phyloP scores from a whole-genome alignment of 1,140 invertebrate genomes.

The Trichonephila clavipes region DNA sequence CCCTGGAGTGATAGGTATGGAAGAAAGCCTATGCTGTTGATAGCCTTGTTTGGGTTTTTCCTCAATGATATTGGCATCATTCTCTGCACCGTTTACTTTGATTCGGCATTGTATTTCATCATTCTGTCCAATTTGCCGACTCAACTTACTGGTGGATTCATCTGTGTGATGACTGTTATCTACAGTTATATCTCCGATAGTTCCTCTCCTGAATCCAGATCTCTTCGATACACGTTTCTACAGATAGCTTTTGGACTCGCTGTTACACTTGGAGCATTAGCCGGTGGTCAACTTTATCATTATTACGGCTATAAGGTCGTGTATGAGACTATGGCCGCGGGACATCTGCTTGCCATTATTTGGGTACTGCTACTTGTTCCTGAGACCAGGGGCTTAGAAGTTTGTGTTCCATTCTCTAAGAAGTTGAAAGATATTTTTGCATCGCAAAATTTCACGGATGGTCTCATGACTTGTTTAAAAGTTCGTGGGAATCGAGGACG shows the following conservation, averaged over 20 bases:
- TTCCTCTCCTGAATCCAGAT: slow-evolving; percentile 3
- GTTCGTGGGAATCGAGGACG: slow-evolving; percentile 79
- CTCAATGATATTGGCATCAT: slow-evolving; percentile 81
- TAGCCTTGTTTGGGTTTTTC: slow-evolving; percentile 90
- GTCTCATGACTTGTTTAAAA: slow-evolving; percentile 79
- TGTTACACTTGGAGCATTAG: slow-evolving; percentile 78
- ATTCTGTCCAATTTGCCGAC: slow-evolving; percentile 48
- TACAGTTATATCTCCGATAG: slow-evolving; percentile 65
- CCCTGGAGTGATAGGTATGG: slow-evolving; percentile 87
- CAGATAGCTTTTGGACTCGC: slow-evolving; percentile 80
- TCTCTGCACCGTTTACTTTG: slow-evolving; percentile 54
- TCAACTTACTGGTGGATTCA: slow-evolving; percentile 53
- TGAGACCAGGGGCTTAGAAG: slow-evolving; percentile 34
- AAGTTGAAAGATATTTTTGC: slow-evolving; percentile 76
- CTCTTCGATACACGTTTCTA: slow-evolving; percentile 83
- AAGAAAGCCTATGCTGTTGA: slow-evolving; percentile 89
- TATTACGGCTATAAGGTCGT: slow-evolving; percentile 28
- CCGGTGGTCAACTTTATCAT: slow-evolving; percentile 53
- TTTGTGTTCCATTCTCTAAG: neutral
- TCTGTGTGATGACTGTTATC: slow-evolving; percentile 51
- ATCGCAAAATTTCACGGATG: slow-evolving; percentile 79
- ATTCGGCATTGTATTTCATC: slow-evolving; percentile 46
- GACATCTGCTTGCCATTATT: slow-evolving; percentile 20
- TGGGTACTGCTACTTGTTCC: slow-evolving; percentile 59
- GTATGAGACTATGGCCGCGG: neutral